Evolutionary conservation across 2,888 invertebrate genomes (phyloP), one percentile per base, ranked within the genome.

Genomic region (Yponomeuta cagnagella): DNA sequence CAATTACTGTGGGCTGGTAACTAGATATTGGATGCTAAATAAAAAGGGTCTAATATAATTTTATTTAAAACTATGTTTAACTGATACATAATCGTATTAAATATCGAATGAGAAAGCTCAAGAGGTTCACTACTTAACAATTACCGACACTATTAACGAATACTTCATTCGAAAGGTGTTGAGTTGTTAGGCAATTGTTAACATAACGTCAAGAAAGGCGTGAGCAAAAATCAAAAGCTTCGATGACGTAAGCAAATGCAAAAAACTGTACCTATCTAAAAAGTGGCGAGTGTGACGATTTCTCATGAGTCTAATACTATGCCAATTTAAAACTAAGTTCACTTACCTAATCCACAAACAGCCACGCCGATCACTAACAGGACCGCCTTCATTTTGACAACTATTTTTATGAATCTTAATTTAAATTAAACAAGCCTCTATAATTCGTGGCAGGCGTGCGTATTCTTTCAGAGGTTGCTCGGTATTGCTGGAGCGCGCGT

Each of bases 331-430:
- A 71, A 70, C 31, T 23, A 65, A 58, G 43, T 58, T 58, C 67
- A 90, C 90, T 89, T 77, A 90, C 90, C 90, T 70, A 87, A 76
- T 76, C 82, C 87, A 77, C 81, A 83, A 75, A 79, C 76, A 71
- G 85, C 84, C 72, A 88, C 77, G 73, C 82, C 81, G 74, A 79
- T 76, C 73, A 85, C 74, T 70, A 85, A 74, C 70, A 89, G 74
- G 78, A 88, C 83, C 79, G 81, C 86, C 77, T 84, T 87, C 91
- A 91, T 90, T 76, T 81, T 84, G 76, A 76, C 74, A 78, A 74
- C 75, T 71, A 74, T 74, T 74, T 75, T 72, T 76, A 76, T 2
- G 15, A 58, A 15, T 15, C 15, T 12, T n/a, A 66, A 68, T 70
- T 69, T 68, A 73, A 73, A 73, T 77, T 77, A 77, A 78, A 74